Base-by-base conservation (phyloP, 2,888 invertebrate genomes). In the Netelia inedita region DNA sequence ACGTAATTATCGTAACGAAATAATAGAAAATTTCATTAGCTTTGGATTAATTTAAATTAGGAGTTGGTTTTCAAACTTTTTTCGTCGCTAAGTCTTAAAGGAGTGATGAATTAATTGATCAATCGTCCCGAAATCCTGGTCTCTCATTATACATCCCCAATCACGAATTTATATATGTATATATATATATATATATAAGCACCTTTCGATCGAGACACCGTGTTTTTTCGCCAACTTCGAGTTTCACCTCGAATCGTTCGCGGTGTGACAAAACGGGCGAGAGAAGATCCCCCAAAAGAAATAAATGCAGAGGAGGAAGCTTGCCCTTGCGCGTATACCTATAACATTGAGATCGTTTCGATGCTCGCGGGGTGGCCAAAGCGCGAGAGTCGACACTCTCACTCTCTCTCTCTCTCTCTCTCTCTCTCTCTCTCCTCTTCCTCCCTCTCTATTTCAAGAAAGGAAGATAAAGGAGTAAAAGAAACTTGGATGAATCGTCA, bases 401-500 rank as follows among this genome's bases (percentile, higher is more conserved):
- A 50, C 46, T 59, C 63, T 35, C 57, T 43, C 75, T 50, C 55
- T 74, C 78, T 14, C n/a, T 50, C 69, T 66, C 23, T 59, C 14
- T 28, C 28, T 28, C 28, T 5, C 28, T 28, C 2, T 5, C 2
- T 2, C 5, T 5, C 28, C 28, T 28, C 5, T 6, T 35, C 6
- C 35, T 35, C 35, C 35, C 35, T 35, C 35, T 35, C 35, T 35
- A 35, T 35, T 35, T 35, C 11, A 19, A 59, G 57, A 59, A 59
- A 21, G 72, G 59, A 78, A 83, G 83, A 86, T 82, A 83, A 87
- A 87, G 84, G 84, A 82, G 46, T 79, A 80, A 71, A 88, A 85
- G 82, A 85, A 87, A 86, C 80, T 73, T 46, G 89, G 89, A 85
- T 82, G 81, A 91, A 91, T 91, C 89, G 87, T 92, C 91, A 90